phyloP scores from a whole-genome alignment of 2,797 vertebrate species.

The Artibeus jamaicensis region DNA sequence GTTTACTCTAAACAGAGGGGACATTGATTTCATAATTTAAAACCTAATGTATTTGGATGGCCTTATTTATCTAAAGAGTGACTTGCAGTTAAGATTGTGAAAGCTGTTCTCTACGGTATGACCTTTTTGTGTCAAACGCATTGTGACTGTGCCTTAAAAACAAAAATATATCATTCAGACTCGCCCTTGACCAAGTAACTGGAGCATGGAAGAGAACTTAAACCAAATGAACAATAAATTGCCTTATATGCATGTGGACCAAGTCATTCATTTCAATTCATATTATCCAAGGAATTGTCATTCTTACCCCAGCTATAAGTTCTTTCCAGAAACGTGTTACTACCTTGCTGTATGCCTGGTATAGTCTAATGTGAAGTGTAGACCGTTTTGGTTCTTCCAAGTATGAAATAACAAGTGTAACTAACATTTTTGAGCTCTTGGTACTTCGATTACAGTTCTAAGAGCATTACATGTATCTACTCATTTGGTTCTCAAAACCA shows the following conservation, averaged over 20 bases:
- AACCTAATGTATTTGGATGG: slow-evolving; percentile 27
- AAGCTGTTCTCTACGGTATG: background rate
- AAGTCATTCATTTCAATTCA: slow-evolving; percentile 43
- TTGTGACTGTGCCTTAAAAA: background rate
- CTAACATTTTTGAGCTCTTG: background rate
- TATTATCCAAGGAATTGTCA: slow-evolving; percentile 6
- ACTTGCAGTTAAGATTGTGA: slow-evolving; percentile 43
- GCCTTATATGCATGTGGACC: background rate
- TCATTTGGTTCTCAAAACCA: background rate
- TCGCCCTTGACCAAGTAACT: slow-evolving; percentile 43
- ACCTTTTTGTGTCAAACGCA: slow-evolving; percentile 38
- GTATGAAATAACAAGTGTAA: background rate
- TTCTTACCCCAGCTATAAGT: background rate
- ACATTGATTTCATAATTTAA: slow-evolving; percentile 39
- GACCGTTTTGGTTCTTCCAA: background rate
- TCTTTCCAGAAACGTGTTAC: slow-evolving; percentile 24
- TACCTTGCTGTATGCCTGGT: background rate
- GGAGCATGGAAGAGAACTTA: slow-evolving; percentile 15
- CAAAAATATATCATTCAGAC: slow-evolving; percentile 28
- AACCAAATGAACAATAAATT: slow-evolving; percentile 16
- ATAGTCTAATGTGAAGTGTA: background rate
- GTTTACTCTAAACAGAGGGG: slow-evolving; percentile 47
- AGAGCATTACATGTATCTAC: background rate
- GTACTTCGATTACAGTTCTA: background rate
- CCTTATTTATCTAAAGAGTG: slow-evolving; percentile 21